Conservation (phyloP, 2,888 invertebrate species). For the Lasioglossum calceatum region DNA sequence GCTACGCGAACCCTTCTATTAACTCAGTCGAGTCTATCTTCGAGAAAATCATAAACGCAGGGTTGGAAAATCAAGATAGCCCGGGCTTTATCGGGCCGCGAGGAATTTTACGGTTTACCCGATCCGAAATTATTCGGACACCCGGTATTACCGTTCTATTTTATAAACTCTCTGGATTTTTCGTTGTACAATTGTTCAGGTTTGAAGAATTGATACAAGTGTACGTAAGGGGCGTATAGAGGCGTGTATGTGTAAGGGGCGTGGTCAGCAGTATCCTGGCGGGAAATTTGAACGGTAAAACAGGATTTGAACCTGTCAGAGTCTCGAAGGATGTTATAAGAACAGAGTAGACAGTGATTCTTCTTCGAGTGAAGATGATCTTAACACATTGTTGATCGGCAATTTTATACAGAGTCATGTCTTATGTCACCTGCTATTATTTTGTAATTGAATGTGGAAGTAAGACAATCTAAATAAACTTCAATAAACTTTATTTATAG, state of each 20-base stretch:
- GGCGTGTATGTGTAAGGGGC: background rate
- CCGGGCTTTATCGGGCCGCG: slow-evolving; percentile 20
- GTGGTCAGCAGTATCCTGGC: background rate
- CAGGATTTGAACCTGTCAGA: background rate
- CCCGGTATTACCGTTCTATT: background rate
- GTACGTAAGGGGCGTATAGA: background rate
- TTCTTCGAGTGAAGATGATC: too few relatives aligned
- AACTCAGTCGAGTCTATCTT: slow-evolving; percentile 48
- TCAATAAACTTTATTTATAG: too few relatives aligned
- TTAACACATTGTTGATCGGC: too few relatives aligned
- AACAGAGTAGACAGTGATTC: too few relatives aligned
- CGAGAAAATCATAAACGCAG: slow-evolving; percentile 62
- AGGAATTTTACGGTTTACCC: slow-evolving; percentile 56
- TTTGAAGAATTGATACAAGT: background rate
- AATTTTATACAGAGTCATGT: too few relatives aligned
- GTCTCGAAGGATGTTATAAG: too few relatives aligned
- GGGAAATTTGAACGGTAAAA: background rate
- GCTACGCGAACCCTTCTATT: slow-evolving; percentile 52
- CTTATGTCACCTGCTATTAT: too few relatives aligned
- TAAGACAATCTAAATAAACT: too few relatives aligned
- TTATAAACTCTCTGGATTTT: background rate
- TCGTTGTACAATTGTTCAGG: background rate
- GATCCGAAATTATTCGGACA: slow-evolving; percentile 18
- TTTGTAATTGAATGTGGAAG: too few relatives aligned
- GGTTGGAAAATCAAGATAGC: slow-evolving; percentile 62